phyloP scores from a whole-genome alignment of 2,797 vertebrate genomes.

The Hyperoplus immaculatus region DNA sequence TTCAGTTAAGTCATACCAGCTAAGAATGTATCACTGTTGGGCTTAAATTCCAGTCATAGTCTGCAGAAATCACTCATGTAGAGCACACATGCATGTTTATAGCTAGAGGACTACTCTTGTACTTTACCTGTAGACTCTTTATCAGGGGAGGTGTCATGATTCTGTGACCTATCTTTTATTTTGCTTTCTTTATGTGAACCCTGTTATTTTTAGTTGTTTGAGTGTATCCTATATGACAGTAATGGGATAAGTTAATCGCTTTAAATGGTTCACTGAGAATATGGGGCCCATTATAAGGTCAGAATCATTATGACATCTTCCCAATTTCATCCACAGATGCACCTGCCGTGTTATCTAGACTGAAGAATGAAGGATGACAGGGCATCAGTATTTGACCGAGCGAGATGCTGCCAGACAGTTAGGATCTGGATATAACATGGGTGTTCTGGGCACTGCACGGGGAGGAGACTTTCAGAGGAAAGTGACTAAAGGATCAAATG shows the following conservation, averaged over 20 bases:
- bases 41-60: constrained; percentile 71
- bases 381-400: constrained; percentile 13
- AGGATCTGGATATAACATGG: background rate
- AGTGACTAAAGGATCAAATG: background rate
- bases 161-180: background rate
- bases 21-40: constrained; percentile 62
- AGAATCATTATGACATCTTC: constrained; percentile 14
- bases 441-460: background rate
- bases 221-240: constrained; percentile 1
- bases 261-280: constrained; percentile 1
- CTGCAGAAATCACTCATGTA: constrained; percentile 69
- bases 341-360: constrained; percentile 27
- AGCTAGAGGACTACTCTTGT: constrained; percentile 33
- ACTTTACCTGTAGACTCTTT: constrained; percentile 24
- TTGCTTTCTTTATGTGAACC: background rate
- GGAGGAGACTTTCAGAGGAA: constrained; percentile 1
- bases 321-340: constrained; percentile 25
- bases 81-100: constrained; percentile 39
- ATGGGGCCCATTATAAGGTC: constrained; percentile 1
- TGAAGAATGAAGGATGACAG: constrained; percentile 17
- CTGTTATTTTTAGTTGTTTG: background rate
- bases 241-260: constrained; percentile 7
- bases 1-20: constrained; percentile 53
- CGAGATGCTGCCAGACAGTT: constrained; percentile 15
- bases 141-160: constrained; percentile 11